A percentile compares a stretch with the other conserved stretches of the same genome.
phyloP scores from a whole-genome alignment of 2,113 vertebrate species.

The Chaenocephalus aceratus region DNA sequence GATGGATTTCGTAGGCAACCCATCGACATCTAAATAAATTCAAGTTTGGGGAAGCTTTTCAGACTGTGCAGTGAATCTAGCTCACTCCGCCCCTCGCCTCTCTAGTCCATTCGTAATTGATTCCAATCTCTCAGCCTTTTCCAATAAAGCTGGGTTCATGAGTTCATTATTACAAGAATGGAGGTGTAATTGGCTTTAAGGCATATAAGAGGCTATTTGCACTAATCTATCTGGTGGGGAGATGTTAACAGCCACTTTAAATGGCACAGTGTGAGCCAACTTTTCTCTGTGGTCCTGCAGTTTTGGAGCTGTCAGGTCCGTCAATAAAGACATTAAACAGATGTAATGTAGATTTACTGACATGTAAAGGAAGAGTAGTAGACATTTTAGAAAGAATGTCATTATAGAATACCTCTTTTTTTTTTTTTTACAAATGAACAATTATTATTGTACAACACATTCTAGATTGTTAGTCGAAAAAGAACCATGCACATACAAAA shows the following conservation, averaged over 20 bases:
- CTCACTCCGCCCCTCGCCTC: conserved; percentile 43
- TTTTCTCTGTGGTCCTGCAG: conserved; percentile 41
- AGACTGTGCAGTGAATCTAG: conserved; percentile 61
- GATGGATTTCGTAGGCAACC: conserved; percentile 58
- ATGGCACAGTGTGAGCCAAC: conserved; percentile 58
- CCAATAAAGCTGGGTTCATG: conserved; percentile 78
- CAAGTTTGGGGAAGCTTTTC: conserved; percentile 71
- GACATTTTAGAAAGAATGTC: background rate
- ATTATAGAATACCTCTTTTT: conserved; percentile 1
- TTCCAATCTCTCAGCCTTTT: conserved; percentile 75
- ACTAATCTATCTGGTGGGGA: conserved; percentile 72
- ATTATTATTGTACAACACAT: too few relatives aligned
- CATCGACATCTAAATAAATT: conserved; percentile 81
- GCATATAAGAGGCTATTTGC: conserved; percentile 72
- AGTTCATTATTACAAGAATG: conserved; percentile 82
- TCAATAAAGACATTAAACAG: conserved; percentile 66
- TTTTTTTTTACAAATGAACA: background rate
- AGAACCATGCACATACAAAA: background rate
- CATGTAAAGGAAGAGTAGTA: conserved; percentile 10
- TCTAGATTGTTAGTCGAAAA: background rate
- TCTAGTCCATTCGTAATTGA: conserved; percentile 76
- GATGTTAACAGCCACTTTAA: conserved; percentile 71
- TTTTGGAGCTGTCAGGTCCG: conserved; percentile 50
- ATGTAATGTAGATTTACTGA: conserved; percentile 46
- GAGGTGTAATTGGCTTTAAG: conserved; percentile 80